Evolutionary conservation across 2,113 vertebrate species (phyloP).

Genomic region (Python bivittatus): DNA sequence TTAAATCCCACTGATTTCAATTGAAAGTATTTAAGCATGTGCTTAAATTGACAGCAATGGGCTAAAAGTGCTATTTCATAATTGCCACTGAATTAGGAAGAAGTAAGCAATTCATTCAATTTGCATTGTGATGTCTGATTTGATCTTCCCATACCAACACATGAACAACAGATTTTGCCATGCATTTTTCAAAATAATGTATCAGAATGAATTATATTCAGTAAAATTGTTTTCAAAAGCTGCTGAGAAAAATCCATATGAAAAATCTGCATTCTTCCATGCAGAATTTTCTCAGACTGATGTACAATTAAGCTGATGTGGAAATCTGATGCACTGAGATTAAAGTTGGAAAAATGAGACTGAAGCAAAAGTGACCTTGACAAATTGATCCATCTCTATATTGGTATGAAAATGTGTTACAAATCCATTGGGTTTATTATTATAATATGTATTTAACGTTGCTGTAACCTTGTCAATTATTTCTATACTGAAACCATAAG

Average conservation of each 20-base stretch:
- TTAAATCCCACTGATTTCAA: not conserved
- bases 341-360: not conserved
- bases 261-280: not conserved
- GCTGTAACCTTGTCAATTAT: not conserved
- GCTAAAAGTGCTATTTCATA: not conserved
- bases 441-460: not conserved
- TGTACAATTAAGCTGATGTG: not conserved
- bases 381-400: not conserved
- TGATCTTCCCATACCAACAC: not conserved
- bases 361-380: not conserved
- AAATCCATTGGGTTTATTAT: not conserved
- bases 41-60: not conserved
- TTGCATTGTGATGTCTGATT: not conserved
- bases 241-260: not conserved
- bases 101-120: not conserved
- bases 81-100: not conserved
- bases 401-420: not conserved
- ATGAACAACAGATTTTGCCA: not conserved
- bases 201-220: not conserved
- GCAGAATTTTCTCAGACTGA: not conserved
- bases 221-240: not conserved
- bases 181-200: not conserved
- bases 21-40: not conserved
- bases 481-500: not conserved
- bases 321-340: not conserved